These are phyloP conservation scores for Pluvianellus socialis DNA, from an alignment of 2,113 vertebrate species.

Conservation along the genomic window DNA sequence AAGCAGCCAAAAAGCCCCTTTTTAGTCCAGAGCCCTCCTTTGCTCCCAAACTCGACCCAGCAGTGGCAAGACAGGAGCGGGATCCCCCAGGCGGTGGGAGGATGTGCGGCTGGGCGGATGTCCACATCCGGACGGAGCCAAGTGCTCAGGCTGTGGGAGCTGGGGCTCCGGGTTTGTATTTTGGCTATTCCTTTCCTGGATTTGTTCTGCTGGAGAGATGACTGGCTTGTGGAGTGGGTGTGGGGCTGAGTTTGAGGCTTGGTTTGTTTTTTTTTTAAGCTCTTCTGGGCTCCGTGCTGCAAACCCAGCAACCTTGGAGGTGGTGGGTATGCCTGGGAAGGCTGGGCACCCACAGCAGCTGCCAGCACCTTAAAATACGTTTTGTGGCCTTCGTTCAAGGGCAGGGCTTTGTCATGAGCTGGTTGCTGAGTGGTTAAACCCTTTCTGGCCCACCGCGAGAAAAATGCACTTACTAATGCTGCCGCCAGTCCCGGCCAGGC, in stretches of 20 bases:
- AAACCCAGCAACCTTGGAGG: not conserved
- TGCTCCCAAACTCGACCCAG: accelerated
- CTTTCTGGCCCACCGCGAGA: not conserved
- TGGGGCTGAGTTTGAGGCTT: not conserved
- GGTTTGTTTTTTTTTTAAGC: not conserved
- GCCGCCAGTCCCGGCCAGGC: not conserved
- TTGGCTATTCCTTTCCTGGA: not conserved
- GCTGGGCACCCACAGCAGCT: not conserved
- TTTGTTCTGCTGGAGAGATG: not conserved
- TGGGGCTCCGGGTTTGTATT: not conserved
- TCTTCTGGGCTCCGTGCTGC: not conserved
- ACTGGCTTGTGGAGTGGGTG: not conserved
- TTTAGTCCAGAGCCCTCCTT: not conserved
- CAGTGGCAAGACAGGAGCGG: not conserved
- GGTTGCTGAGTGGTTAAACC: not conserved
- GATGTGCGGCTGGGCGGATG: not conserved
- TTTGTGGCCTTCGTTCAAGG: not conserved
- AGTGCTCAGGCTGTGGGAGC: not conserved
- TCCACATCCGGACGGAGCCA: accelerated
- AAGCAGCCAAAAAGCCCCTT: not conserved
- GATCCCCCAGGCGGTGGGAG: not conserved
- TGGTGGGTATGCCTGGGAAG: not conserved
- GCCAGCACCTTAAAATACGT: not conserved
- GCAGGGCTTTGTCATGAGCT: not conserved
- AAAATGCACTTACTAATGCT: not conserved